A percentile compares a stretch with the other conserved stretches of the same genome.
phyloP scores from a whole-genome alignment of 1,140 invertebrate genomes.

The Bactericera cockerelli region DNA sequence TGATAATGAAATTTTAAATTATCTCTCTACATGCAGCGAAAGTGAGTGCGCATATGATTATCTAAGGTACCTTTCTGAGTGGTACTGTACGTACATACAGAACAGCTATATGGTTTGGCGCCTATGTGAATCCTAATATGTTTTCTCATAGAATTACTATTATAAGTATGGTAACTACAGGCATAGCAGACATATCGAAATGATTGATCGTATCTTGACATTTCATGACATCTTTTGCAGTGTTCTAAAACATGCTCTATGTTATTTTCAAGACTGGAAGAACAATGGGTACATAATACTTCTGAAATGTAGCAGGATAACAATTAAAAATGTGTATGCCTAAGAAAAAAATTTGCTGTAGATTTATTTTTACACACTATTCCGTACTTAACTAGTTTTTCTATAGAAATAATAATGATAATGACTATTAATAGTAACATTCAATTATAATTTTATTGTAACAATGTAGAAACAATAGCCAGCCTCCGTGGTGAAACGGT shows the following conservation, averaged over 20 bases:
- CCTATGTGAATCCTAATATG: neutral
- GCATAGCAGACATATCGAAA: neutral
- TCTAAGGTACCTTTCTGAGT: neutral
- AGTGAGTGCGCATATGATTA: neutral
- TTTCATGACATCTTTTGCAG: neutral
- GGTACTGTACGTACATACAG: neutral
- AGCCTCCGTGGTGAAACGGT: too few relatives aligned
- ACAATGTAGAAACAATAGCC: too few relatives aligned
- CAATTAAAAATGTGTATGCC: too few relatives aligned
- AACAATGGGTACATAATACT: neutral
- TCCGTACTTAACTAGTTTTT: too few relatives aligned
- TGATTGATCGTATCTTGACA: neutral
- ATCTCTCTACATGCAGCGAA: too few relatives aligned
- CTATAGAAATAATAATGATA: too few relatives aligned
- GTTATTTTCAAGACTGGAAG: neutral
- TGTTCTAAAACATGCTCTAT: neutral
- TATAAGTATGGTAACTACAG: neutral
- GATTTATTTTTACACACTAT: too few relatives aligned
- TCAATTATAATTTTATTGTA: too few relatives aligned
- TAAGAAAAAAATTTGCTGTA: too few relatives aligned
- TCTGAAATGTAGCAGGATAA: too few relatives aligned
- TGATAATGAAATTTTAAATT: too few relatives aligned
- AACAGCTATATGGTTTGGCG: neutral
- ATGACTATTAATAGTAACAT: too few relatives aligned
- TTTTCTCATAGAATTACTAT: neutral